phyloP scores from a whole-genome alignment of 1,140 invertebrate species.

The Apis florea region DNA sequence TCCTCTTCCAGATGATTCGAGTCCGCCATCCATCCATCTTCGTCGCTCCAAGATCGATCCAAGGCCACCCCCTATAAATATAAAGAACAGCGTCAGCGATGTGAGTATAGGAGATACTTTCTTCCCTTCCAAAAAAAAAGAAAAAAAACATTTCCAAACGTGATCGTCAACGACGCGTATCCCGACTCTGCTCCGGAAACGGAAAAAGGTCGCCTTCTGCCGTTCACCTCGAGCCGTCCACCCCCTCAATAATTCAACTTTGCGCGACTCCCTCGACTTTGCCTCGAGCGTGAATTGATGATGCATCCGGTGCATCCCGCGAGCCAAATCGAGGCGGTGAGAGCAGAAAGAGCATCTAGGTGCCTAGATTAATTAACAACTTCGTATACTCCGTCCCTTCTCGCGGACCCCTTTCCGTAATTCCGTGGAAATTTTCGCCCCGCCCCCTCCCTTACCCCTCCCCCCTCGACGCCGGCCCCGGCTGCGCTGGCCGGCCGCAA shows the following conservation, averaged over 20 bases:
- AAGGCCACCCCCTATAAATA: slow-evolving; percentile 6
- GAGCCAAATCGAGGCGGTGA: not conserved
- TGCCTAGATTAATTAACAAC: slow-evolving; percentile 66
- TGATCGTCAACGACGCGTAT: not conserved
- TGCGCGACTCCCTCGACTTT: not conserved
- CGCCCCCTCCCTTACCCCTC: not conserved
- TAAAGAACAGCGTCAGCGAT: slow-evolving; percentile 7
- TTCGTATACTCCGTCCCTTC: slow-evolving; percentile 53
- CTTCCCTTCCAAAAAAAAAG: no score
- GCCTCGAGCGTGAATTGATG: not conserved
- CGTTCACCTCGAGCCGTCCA: not conserved
- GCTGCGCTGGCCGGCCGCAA: slow-evolving; percentile 56
- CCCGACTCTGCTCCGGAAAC: not conserved
- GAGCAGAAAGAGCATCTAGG: slow-evolving; percentile 36
- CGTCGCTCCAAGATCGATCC: not conserved
- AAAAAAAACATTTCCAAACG: not conserved
- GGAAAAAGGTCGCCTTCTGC: not conserved
- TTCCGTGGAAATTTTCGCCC: slow-evolving; percentile 59
- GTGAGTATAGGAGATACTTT: slow-evolving; percentile 18
- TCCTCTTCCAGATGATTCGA: not conserved
- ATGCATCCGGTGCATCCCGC: not conserved
- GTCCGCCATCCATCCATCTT: no score
- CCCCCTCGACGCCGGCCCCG: not conserved
- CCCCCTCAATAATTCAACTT: not conserved
- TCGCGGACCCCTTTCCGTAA: slow-evolving; percentile 55